Conservation (phyloP, 2,797 vertebrate genomes). For the Acestrorhynchus altus region DNA sequence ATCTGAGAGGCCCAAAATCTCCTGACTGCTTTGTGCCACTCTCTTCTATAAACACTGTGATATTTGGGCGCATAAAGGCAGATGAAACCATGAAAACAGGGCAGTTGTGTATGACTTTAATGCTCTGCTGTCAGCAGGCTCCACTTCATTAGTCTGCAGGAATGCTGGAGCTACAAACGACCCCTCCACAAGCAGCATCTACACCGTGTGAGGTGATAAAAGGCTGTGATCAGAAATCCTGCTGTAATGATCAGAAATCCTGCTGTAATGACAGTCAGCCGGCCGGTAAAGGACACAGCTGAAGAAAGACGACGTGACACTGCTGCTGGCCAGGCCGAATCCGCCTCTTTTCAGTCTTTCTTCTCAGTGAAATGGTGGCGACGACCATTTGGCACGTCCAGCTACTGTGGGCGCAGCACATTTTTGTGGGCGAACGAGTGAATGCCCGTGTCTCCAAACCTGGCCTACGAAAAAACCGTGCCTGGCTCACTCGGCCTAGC, state of each 20-base stretch:
- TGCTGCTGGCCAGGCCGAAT: neutral
- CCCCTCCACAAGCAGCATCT: too few species aligned
- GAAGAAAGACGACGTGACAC: neutral
- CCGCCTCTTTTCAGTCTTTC: neutral
- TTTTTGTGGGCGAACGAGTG: neutral
- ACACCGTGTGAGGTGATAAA: neutral
- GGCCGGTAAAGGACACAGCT: constrained; percentile 11
- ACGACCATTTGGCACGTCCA: constrained; percentile 43
- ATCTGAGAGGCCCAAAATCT: too few species aligned
- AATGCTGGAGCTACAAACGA: neutral
- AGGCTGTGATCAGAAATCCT: neutral
- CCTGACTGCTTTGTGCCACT: too few species aligned
- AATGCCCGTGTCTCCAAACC: neutral
- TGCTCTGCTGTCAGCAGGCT: neutral
- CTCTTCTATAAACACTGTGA: too few species aligned
- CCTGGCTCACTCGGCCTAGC: neutral
- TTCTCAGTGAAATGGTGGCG: constrained; percentile 65
- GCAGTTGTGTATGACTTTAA: too few species aligned
- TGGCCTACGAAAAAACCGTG: neutral
- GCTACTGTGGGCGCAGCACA: neutral
- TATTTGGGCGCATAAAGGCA: neutral
- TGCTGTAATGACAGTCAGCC: neutral
- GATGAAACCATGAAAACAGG: neutral
- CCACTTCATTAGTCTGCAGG: neutral
- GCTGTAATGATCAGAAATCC: neutral